Evolutionary conservation across 2,797 vertebrate genomes (phyloP), one percentile per base, ranked within the genome.

Genomic region (Lacerta viridis): DNA sequence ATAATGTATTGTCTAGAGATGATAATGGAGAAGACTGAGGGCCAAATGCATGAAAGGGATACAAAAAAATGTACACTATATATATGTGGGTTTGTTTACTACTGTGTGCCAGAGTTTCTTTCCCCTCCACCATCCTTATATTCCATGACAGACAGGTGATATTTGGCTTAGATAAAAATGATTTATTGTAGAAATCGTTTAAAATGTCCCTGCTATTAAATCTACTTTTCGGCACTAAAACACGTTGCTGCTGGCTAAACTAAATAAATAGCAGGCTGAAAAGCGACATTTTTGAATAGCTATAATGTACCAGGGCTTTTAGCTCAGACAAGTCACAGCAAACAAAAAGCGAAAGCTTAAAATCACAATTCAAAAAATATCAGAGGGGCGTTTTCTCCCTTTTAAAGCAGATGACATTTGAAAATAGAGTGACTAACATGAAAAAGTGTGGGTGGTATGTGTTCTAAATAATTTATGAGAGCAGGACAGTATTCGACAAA

Each of bases 171-270:
- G 66, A 27, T 59, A 29, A 61, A 89, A 82, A 78, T 71, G 66
- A 82, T 66, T 72, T 75, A 86, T 41, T 76, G 59, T 59, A 68
- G 41, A 61, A 89, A 69, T 61, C 5, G 33, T 41, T 69, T 89
- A 83, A 82, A 55, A 77, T 27, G 55, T 23, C 79, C 33, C 43
- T 59, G 66, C 72, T 86, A 61, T 59, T 89, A 89, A 81, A 78
- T 59, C 46, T 86, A 46, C 46, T 71, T 71, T 86, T 15, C 74
- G 71, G 80, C 46, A 9, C 36, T 77, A 71, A 75, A 69, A 41
- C 33, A 81, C 20, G 13, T 55, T 61, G 33, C 77, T 89, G 27
- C 46, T 82, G 20, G 36, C 43, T n/a, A 27, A 10, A 50, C 61
- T 69, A 77, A 59, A 82, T 86, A 85, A 69, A 82, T 20, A 55